Evolutionary conservation across 2,888 invertebrate species (phyloP), one percentile per base, ranked within the genome.

Genomic region (Amphipyra berbera): DNA sequence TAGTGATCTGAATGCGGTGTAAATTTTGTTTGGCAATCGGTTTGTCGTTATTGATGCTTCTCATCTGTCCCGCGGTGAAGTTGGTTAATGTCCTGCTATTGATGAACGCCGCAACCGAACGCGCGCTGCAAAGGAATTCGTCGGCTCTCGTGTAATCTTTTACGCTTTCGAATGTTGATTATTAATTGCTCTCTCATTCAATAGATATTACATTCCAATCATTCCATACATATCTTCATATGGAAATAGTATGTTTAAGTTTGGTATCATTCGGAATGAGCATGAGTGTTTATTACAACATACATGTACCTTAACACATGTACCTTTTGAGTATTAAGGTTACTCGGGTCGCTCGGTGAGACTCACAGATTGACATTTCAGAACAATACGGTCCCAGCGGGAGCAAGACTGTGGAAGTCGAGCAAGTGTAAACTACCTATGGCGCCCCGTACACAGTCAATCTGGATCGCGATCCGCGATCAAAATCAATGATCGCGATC

Each of bases 141-240:
- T 86, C 89, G 88, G 87, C 86, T 86, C 85, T 88, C 88, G 89
- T 91, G 88, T 90, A 90, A 91, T 90, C 90, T 90, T 91, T 90
- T 89, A 92, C 90, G 91, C 91, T 92, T 91, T 92, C 90, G 81
- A 90, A 91, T 90, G 88, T 90, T 90, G 88, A 90, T 90, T 91
- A 91, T 91, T 92, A 90, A 91, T 91, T 90, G 91, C 87, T 86
- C 87, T 87, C 84, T 88, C 88, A 89, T 89, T 91, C 90, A 89
- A 88, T 88, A 87, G 85, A 88, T 88, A 87, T 87, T 87, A 86
- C 88, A 88, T 90, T 89, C 90, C 88, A 83, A 87, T 82, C 87
- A 85, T 86, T 87, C 86, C 83, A 85, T 79, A 82, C 86, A 84
- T 88, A 85, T 81, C 79, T 86, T 82, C 78, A 77, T 83, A 83